Conservation (phyloP, 2,113 vertebrate genomes). For the Anhinga anhinga region DNA sequence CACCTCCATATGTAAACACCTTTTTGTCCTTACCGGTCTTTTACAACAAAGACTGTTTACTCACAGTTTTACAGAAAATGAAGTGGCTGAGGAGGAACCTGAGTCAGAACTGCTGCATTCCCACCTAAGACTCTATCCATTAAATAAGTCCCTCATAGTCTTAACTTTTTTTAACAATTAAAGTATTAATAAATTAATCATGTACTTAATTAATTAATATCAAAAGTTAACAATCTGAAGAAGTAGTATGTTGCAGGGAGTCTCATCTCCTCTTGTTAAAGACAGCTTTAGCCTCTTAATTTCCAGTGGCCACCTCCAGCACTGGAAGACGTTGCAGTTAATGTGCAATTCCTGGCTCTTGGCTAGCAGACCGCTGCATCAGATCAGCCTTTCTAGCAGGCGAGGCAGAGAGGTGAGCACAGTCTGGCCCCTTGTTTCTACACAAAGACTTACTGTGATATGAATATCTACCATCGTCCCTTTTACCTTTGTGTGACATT, state of each 20-base stretch:
- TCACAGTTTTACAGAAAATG: background rate
- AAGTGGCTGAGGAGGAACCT: background rate
- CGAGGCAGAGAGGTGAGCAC: background rate
- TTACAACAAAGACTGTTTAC: background rate
- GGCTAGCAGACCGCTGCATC: background rate
- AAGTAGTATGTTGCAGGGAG: background rate
- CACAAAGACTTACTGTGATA: background rate
- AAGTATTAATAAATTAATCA: background rate
- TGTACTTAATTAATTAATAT: background rate
- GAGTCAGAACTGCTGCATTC: background rate
- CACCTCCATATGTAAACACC: background rate
- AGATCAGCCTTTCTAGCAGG: background rate
- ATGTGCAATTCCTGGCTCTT: background rate
- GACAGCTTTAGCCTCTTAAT: background rate
- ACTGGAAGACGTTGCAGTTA: background rate
- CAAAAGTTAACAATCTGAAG: background rate
- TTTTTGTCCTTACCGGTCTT: background rate
- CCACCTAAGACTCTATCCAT: background rate
- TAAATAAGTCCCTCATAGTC: background rate
- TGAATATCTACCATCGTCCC: background rate
- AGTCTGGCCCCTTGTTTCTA: background rate
- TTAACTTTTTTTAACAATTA: background rate
- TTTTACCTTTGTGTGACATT: slow-evolving; percentile 40
- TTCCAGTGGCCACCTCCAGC: background rate
- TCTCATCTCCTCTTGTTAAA: background rate